Percentiles rank a stretch among this genome's conserved stretches.
Conservation (phyloP, 2,113 vertebrate species). For the Struthidea cinerea region DNA sequence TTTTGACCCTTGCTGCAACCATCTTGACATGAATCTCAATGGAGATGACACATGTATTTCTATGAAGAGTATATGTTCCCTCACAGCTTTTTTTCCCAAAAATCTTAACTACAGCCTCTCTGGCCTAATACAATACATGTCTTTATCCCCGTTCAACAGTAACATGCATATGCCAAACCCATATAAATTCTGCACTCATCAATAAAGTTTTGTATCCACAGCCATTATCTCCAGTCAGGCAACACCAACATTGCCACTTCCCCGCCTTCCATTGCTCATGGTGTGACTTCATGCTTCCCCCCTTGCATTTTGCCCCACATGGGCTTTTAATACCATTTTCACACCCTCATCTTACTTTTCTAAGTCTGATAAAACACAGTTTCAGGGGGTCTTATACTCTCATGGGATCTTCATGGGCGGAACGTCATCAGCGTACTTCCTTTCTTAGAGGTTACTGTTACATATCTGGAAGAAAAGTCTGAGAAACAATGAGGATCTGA, state of each 20-base stretch:
- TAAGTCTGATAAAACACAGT: background rate
- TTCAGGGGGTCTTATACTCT: background rate
- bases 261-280: background rate
- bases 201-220: background rate
- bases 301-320: background rate
- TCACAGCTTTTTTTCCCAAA: background rate
- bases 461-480: background rate
- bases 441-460: background rate
- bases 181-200: background rate
- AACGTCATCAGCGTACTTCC: background rate
- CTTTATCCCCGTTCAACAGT: background rate
- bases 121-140: background rate
- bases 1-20: background rate
- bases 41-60: background rate
- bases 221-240: background rate
- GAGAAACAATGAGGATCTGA: background rate
- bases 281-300: background rate
- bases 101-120: background rate
- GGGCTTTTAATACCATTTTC: background rate
- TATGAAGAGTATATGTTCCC: background rate
- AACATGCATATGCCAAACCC: background rate
- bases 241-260: background rate
- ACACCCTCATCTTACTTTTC: background rate
- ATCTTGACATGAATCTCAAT: background rate
- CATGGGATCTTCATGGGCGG: accelerated